Evolutionary conservation across 64 coral and sea anemone species (phyloP).

Genomic region (Montipora cactus): DNA sequence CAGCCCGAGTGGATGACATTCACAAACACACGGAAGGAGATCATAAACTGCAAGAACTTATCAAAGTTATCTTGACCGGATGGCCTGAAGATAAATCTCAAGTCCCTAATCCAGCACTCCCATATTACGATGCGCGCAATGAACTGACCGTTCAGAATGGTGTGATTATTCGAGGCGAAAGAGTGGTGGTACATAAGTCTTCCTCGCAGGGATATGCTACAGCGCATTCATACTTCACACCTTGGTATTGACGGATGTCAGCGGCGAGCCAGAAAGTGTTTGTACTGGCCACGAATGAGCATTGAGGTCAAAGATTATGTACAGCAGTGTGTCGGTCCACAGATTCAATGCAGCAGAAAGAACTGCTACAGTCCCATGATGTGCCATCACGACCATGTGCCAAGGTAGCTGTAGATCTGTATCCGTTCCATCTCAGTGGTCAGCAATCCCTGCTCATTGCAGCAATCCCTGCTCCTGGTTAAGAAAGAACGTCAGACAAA

Average conservation of each 20-base stretch:
- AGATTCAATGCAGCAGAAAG: neutral
- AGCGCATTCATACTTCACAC: slow-evolving; percentile 41
- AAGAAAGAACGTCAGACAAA: neutral
- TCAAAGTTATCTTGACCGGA: neutral
- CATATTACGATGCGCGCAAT: neutral
- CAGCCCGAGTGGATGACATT: slow-evolving; percentile 14
- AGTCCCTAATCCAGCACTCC: neutral
- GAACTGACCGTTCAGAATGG: slow-evolving; percentile 35
- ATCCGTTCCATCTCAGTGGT: neutral
- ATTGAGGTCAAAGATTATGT: slow-evolving; percentile 25
- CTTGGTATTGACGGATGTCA: slow-evolving; percentile 14
- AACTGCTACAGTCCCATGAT: slow-evolving; percentile 5
- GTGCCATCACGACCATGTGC: slow-evolving; percentile 7
- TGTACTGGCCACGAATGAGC: slow-evolving; percentile 11
- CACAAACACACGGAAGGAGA: neutral
- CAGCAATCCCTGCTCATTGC: slow-evolving; percentile 30
- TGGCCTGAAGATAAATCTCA: slow-evolving; percentile 11
- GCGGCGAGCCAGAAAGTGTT: neutral
- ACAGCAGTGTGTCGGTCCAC: neutral
- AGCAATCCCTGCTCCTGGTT: neutral
- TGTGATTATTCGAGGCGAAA: slow-evolving; percentile 8
- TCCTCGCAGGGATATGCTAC: neutral
- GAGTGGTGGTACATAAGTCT: slow-evolving; percentile 9
- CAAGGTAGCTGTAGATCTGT: neutral
- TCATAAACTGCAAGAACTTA: slow-evolving; percentile 7